These are phyloP conservation scores for Danio aesculapii DNA, from an alignment of 2,797 vertebrate species.

Conservation along the genomic window DNA sequence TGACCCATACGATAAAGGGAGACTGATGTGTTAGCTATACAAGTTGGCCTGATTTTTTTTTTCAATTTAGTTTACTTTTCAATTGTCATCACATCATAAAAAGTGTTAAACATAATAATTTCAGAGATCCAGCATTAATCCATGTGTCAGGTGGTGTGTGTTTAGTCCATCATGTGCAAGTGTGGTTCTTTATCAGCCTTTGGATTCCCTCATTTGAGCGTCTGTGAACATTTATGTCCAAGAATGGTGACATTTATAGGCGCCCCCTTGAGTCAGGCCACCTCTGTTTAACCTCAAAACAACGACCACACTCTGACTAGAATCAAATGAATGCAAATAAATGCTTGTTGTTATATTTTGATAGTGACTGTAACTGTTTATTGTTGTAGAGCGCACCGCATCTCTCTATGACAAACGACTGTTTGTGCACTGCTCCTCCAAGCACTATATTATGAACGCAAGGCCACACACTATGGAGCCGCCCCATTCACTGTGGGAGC, in stretches of 20 bases:
- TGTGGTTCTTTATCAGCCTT: constrained; percentile 27
- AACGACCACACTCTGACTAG: neutral
- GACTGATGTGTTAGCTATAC: too few relatives aligned
- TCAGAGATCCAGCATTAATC: too few relatives aligned
- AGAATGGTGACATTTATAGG: constrained; percentile 27
- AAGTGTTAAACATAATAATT: too few relatives aligned
- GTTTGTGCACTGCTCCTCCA: constrained; percentile 1
- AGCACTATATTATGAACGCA: neutral
- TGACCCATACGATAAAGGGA: too few relatives aligned
- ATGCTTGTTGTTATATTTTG: neutral
- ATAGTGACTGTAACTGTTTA: neutral
- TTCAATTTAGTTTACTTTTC: too few relatives aligned
- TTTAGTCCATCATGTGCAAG: constrained; percentile 27
- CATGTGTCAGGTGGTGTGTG: neutral
- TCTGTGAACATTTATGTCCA: constrained; percentile 48
- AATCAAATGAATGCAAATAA: neutral
- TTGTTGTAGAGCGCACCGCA: neutral
- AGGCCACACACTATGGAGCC: constrained; percentile 8
- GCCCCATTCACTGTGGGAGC: constrained; percentile 4
- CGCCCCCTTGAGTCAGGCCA: constrained; percentile 6
- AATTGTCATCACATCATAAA: too few relatives aligned
- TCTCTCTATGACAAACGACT: neutral
- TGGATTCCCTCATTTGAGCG: constrained; percentile 6
- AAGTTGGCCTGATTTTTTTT: too few relatives aligned
- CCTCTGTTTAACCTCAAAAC: constrained; percentile 12